Percentiles rank a stretch among this genome's conserved stretches.
phyloP scores from a whole-genome alignment of 2,888 invertebrate species.

The Steromphala cineraria region DNA sequence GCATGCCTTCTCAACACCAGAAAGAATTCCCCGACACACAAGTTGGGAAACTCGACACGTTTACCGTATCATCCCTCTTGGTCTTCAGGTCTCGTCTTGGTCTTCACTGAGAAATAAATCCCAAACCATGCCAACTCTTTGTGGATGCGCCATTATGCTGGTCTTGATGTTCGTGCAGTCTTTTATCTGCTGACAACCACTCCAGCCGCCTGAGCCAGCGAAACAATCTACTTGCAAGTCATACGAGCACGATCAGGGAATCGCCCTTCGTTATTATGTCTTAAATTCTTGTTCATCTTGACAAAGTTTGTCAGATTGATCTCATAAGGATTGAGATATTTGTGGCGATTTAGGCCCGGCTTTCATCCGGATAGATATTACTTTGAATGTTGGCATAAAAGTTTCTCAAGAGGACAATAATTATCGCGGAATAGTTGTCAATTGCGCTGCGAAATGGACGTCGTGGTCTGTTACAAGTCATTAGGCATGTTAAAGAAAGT shows the following conservation, averaged over 20 bases:
- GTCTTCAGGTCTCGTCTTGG: neutral
- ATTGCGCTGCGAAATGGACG: neutral
- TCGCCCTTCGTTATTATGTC: neutral
- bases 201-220: neutral
- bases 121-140: neutral
- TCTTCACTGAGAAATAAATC: neutral
- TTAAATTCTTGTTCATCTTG: neutral
- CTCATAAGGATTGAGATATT: neutral
- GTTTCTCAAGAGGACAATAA: neutral
- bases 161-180: conserved; percentile 1
- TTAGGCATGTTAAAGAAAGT: no score
- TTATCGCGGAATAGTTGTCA: neutral
- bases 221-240: neutral
- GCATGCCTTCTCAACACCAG: neutral
- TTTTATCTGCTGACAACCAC: conserved; percentile 3
- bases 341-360: neutral
- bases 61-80: neutral
- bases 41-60: conserved; percentile 11
- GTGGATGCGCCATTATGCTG: neutral
- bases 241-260: neutral
- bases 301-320: neutral
- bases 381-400: neutral
- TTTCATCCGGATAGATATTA: neutral
- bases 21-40: neutral
- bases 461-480: no score